A percentile compares a stretch with the other conserved stretches of the same genome.
Evolutionary conservation across 2,797 vertebrate species (phyloP).

Genomic region (Nannoperca australis): DNA sequence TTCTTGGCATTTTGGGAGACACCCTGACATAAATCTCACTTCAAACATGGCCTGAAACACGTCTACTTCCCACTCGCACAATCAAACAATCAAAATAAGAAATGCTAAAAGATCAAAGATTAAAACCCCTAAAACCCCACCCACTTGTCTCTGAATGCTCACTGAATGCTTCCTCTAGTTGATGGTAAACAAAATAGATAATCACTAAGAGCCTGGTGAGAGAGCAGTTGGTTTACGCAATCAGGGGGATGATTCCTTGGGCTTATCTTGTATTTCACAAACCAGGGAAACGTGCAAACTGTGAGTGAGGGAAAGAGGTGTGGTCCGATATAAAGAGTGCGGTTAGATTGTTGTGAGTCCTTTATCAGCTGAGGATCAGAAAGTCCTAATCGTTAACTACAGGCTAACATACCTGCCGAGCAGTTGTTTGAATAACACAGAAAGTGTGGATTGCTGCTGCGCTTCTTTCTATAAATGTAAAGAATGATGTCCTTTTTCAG

Average conservation of each 20-base stretch:
- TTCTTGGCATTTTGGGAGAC: conserved; percentile 38
- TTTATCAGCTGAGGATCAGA: conserved; percentile 76
- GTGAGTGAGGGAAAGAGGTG: conserved; percentile 42
- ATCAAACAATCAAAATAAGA: not conserved
- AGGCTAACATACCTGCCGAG: conserved; percentile 52
- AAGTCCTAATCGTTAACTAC: conserved; percentile 69
- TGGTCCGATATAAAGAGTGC: conserved; percentile 52
- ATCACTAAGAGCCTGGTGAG: conserved; percentile 15
- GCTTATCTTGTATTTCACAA: conserved; percentile 67
- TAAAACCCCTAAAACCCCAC: conserved; percentile 27
- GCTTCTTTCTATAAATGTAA: not conserved
- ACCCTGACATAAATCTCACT: conserved; percentile 14
- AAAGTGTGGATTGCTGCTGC: not conserved
- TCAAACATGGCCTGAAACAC: not conserved
- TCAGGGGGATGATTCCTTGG: conserved; percentile 37
- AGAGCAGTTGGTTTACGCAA: conserved; percentile 43
- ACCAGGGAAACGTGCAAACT: conserved; percentile 33
- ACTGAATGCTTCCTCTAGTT: conserved; percentile 4
- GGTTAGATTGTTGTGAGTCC: conserved; percentile 36
- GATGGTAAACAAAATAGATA: conserved; percentile 37
- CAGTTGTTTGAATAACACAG: conserved; percentile 51
- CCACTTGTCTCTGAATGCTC: not conserved
- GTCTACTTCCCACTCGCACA: not conserved
- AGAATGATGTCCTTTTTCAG: not conserved
- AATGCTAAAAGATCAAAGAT: conserved; percentile 23